Percentiles rank a stretch among this genome's conserved stretches.
Conservation (phyloP, 2,797 vertebrate species). For the Gymnoscopelus braueri region DNA sequence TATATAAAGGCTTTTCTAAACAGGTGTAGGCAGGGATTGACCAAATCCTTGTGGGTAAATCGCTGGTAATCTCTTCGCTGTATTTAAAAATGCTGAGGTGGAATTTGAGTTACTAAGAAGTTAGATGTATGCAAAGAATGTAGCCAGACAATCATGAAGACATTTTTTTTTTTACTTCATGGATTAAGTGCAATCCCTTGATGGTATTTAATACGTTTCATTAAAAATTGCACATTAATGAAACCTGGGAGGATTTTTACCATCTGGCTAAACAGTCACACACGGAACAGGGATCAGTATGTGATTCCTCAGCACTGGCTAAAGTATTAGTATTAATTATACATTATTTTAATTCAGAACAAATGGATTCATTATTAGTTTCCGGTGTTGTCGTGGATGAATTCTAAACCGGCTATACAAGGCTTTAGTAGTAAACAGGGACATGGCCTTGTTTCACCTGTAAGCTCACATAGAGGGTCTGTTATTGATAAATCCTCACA, state of each 20-base stretch:
- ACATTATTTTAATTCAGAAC: background rate
- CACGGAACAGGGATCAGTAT: background rate
- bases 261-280: background rate
- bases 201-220: conserved; percentile 1
- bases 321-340: background rate
- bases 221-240: background rate
- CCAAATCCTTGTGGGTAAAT: conserved; percentile 3
- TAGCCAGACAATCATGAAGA: background rate
- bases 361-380: background rate
- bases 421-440: too few relatives aligned
- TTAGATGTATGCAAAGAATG: conserved; percentile 10
- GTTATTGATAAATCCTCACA: background rate
- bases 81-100: conserved; percentile 7
- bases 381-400: too few relatives aligned
- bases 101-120: background rate
- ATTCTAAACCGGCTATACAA: too few relatives aligned
- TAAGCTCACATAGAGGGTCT: background rate
- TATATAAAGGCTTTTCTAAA: conserved; percentile 4
- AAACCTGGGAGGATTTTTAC: background rate
- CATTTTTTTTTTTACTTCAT: background rate
- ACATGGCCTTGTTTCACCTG: too few relatives aligned
- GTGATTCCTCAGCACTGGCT: background rate
- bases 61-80: conserved; percentile 3
- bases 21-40: conserved; percentile 6
- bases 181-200: conserved; percentile 12